Evolutionary conservation across 2,797 vertebrate genomes (phyloP).

Genomic region (Harpagifer antarcticus): DNA sequence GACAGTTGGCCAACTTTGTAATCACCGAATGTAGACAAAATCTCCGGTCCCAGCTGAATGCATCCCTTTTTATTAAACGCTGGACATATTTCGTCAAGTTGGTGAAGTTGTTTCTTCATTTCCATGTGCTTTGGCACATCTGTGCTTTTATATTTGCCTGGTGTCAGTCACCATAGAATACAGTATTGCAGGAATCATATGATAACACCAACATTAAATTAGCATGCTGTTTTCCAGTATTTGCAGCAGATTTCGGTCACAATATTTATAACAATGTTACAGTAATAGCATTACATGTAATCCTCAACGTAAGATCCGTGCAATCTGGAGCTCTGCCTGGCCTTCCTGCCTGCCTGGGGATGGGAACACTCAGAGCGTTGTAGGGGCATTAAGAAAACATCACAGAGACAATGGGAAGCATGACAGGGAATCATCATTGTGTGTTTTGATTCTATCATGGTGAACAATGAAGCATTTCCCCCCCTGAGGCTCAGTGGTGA

Average conservation of each 20-base stretch:
- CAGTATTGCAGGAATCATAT: neutral
- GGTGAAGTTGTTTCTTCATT: too few relatives aligned
- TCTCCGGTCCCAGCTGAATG: too few relatives aligned
- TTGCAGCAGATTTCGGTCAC: constrained; percentile 10
- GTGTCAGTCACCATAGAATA: neutral
- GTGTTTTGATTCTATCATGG: constrained; percentile 66
- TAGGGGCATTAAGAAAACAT: constrained; percentile 52
- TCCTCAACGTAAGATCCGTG: constrained; percentile 9
- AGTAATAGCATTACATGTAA: constrained; percentile 31
- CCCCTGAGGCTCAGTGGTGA: constrained; percentile 31
- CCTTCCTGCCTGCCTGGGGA: constrained; percentile 28
- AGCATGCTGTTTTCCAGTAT: constrained; percentile 1
- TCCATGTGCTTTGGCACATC: too few relatives aligned
- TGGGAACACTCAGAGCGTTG: neutral
- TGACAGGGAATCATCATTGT: constrained; percentile 58
- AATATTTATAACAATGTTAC: constrained; percentile 23
- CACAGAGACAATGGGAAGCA: constrained; percentile 53
- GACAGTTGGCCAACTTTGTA: too few relatives aligned
- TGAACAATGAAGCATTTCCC: constrained; percentile 59
- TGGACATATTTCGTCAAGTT: too few relatives aligned
- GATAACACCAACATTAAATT: constrained; percentile 24
- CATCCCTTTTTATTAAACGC: too few relatives aligned
- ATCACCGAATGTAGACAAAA: too few relatives aligned
- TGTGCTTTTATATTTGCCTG: too few relatives aligned
- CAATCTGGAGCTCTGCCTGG: constrained; percentile 27